These are phyloP conservation scores for Aradophagus sp. DNA, from an alignment of 1,140 invertebrate genomes.

Conservation along the genomic window DNA sequence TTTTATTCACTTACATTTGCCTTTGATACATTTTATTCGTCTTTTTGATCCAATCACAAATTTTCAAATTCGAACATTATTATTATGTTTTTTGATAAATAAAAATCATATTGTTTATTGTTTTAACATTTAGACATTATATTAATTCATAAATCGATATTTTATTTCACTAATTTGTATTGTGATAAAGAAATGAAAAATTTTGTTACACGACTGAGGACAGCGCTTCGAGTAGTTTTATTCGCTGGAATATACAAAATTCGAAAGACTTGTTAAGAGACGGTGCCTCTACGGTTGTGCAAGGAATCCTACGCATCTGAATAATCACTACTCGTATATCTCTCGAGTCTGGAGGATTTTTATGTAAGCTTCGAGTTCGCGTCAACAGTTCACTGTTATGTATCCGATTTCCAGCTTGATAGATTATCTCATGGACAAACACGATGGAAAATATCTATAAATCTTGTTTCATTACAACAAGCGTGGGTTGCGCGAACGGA, in stretches of 20 bases:
- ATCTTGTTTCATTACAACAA: constrained; percentile 67
- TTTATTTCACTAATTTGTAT: no score
- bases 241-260: constrained; percentile 7
- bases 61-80: no score
- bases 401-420: constrained; percentile 54
- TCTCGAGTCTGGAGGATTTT: constrained; percentile 20
- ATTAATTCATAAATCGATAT: no score
- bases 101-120: no score
- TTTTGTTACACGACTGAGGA: no score
- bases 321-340: constrained; percentile 41
- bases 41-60: no score
- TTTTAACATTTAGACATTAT: no score
- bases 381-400: constrained; percentile 33
- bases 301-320: constrained; percentile 35
- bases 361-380: constrained; percentile 20
- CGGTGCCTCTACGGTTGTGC: constrained; percentile 20
- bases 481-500: constrained; percentile 58
- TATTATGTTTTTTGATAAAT: no score
- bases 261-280: constrained; percentile 17
- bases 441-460: constrained; percentile 65
- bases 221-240: neutral
- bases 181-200: no score
- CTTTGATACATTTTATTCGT: no score
- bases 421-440: constrained; percentile 54
- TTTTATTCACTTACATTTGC: no score